Conservation (phyloP, 2,113 vertebrate species). For the Hyperoodon ampullatus region DNA sequence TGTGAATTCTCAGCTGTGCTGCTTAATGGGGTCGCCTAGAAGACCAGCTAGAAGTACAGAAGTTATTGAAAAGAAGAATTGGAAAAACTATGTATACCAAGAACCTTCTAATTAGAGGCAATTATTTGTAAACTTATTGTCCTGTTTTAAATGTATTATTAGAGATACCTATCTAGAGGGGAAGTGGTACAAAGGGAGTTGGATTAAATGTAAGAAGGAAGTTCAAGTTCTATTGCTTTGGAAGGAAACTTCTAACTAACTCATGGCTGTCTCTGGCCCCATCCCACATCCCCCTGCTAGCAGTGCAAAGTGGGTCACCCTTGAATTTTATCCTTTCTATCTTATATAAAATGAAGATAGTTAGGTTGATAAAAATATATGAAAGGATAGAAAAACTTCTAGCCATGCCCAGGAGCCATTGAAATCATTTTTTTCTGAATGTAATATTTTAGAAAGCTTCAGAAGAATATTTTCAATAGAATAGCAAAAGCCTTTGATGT, state of each 20-base stretch:
- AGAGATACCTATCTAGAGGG: background rate
- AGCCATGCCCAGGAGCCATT: background rate
- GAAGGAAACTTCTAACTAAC: background rate
- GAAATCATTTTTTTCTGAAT: background rate
- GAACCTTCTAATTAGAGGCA: slow-evolving; percentile 49
- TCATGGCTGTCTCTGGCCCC: background rate
- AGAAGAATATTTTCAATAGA: slow-evolving; percentile 19
- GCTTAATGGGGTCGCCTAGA: slow-evolving; percentile 60
- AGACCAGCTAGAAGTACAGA: slow-evolving; percentile 27
- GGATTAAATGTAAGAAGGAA: background rate
- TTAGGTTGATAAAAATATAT: background rate
- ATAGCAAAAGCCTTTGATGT: background rate
- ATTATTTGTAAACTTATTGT: slow-evolving; percentile 60
- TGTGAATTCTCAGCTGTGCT: slow-evolving; percentile 62
- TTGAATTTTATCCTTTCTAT: background rate
- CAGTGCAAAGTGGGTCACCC: background rate
- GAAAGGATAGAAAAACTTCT: background rate
- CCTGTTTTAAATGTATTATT: slow-evolving; percentile 30
- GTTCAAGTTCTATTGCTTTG: background rate
- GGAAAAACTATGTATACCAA: background rate
- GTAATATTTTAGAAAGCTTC: background rate
- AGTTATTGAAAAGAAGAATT: slow-evolving; percentile 30
- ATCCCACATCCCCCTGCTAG: background rate
- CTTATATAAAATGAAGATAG: background rate
- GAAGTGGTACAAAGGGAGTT: background rate